These are phyloP conservation scores for Mycalesis mineus DNA, from an alignment of 2,888 invertebrate genomes.

Conservation along the genomic window DNA sequence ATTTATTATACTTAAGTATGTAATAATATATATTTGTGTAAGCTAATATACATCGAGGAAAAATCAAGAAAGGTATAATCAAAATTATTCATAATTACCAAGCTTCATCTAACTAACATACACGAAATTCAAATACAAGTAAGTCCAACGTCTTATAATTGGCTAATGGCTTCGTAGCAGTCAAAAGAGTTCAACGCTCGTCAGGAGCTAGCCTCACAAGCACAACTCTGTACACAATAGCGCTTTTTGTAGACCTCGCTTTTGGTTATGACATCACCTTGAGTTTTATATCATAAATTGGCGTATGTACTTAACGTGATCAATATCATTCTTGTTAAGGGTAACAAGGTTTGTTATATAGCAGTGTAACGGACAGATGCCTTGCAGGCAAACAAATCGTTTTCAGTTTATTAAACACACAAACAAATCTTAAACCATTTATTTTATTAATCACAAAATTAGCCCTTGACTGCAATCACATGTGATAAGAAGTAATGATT, in stretches of 20 bases:
- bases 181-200: constrained; percentile 75
- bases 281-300: constrained; percentile 18
- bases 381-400: not conserved
- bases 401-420: too few relatives aligned
- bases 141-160: constrained; percentile 56
- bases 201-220: constrained; percentile 68
- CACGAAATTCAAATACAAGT: constrained; percentile 36
- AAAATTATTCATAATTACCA: not conserved
- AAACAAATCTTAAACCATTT: not conserved
- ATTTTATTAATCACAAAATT: too few relatives aligned
- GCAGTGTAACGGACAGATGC: not conserved
- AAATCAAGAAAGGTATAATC: not conserved
- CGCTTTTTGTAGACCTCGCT: constrained; percentile 68
- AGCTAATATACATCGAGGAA: too few relatives aligned
- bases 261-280: constrained; percentile 74
- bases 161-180: constrained; percentile 66
- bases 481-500: too few relatives aligned
- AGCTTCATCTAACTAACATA: not conserved
- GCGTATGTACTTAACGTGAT: constrained; percentile 18
- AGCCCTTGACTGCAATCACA: too few relatives aligned
- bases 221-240: constrained; percentile 73
- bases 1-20: too few relatives aligned
- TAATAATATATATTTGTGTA: too few relatives aligned
- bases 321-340: constrained; percentile 7
- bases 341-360: not conserved